Conservation (phyloP, 2,113 vertebrate genomes). For the Carassius carassius region DNA sequence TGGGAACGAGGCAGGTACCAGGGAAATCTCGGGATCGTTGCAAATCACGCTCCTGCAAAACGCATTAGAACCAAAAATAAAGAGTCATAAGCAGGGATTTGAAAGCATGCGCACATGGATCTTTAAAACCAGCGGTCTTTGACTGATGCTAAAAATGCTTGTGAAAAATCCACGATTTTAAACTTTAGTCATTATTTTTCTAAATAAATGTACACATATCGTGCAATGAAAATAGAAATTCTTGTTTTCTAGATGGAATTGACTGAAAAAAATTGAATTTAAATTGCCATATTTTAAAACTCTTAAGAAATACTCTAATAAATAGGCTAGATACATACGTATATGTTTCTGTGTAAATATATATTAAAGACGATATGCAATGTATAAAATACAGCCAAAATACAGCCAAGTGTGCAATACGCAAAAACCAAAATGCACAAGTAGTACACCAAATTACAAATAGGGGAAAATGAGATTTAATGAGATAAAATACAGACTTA, state of each 20-base stretch:
- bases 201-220: no score
- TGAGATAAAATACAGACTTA: no score
- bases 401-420: no score
- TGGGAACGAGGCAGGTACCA: slow-evolving; percentile 86
- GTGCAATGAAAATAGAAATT: no score
- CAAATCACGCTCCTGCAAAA: slow-evolving; percentile 88
- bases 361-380: no score
- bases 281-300: not conserved
- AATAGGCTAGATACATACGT: no score
- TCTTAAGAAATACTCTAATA: not conserved
- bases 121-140: not conserved
- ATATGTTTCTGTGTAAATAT: no score
- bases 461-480: no score
- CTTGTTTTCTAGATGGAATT: not conserved
- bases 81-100: not conserved
- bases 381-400: no score
- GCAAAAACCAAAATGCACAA: no score
- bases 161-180: not conserved
- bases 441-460: no score
- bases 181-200: no score
- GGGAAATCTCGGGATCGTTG: slow-evolving; percentile 90
- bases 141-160: not conserved
- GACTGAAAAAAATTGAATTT: not conserved
- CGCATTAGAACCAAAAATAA: slow-evolving; percentile 17
- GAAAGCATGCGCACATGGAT: not conserved